Evolutionary conservation across 92 coral and sea anemone species (phyloP).

Genomic region (Diadumene lineata): DNA sequence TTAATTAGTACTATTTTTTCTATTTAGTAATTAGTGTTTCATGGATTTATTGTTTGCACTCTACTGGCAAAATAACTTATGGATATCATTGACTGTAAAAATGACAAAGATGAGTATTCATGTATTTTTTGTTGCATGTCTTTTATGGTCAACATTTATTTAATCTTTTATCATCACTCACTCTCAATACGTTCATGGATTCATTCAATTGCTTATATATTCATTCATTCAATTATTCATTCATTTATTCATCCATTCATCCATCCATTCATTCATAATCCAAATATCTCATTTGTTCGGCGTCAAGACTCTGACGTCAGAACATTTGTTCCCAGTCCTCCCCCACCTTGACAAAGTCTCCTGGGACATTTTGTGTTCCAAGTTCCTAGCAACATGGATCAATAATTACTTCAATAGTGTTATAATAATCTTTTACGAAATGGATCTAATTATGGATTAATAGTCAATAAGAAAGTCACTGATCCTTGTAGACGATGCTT

Average conservation of each 20-base stretch:
- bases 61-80: too few relatives aligned
- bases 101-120: too few relatives aligned
- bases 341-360: constrained; percentile 18
- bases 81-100: too few relatives aligned
- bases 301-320: constrained; percentile 33
- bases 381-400: constrained; percentile 18
- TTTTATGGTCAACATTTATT: too few relatives aligned
- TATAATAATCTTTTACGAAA: constrained; percentile 2
- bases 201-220: neutral
- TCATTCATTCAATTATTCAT: neutral
- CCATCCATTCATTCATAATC: neutral
- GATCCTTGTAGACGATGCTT: neutral
- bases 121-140: too few relatives aligned
- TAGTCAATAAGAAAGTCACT: neutral
- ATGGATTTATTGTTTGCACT: too few relatives aligned
- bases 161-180: neutral
- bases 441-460: constrained; percentile 17
- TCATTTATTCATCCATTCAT: neutral
- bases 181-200: neutral
- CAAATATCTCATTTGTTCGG: neutral
- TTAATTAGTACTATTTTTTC: too few relatives aligned
- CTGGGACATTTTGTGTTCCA: constrained; percentile 30
- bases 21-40: too few relatives aligned
- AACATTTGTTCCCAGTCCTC: constrained; percentile 5
- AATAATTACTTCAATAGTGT: neutral